phyloP scores from a whole-genome alignment of 1,140 invertebrate species.

The Drosophila tsacasi region DNA sequence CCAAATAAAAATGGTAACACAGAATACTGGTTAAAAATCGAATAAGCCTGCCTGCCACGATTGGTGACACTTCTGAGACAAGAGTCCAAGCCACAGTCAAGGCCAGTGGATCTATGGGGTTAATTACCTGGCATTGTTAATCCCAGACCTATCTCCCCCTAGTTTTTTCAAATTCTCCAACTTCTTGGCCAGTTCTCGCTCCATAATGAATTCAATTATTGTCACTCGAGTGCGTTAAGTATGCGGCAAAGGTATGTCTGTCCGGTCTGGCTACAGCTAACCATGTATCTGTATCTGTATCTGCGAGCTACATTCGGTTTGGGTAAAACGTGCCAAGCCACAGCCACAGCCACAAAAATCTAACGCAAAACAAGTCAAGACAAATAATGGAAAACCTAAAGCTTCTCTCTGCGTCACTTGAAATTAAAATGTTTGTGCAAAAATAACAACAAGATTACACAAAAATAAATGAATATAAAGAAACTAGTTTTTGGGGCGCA shows the following conservation, averaged over 20 bases:
- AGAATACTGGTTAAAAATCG: conserved; percentile 59
- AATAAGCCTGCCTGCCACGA: conserved; percentile 32
- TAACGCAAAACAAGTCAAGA: conserved; percentile 53
- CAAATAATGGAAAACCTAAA: conserved; percentile 40
- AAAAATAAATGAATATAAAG: conserved; percentile 38
- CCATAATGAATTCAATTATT: conserved; percentile 84
- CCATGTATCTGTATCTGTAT: conserved; percentile 53
- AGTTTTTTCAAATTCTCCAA: conserved; percentile 31
- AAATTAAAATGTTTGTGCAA: conserved; percentile 73
- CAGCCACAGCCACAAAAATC: conserved; percentile 19
- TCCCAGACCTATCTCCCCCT: conserved; percentile 60
- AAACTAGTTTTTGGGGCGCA: conserved; percentile 66
- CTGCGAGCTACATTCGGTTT: conserved; percentile 52
- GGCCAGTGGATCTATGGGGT: conserved; percentile 73
- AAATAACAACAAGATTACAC: conserved; percentile 37
- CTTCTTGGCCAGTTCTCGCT: conserved; percentile 29
- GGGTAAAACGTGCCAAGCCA: conserved; percentile 43
- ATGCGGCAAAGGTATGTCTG: conserved; percentile 68
- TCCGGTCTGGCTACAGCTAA: conserved; percentile 22
- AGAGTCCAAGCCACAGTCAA: conserved; percentile 40
- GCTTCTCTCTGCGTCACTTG: conserved; percentile 73
- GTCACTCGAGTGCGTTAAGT: conserved; percentile 83
- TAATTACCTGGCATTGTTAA: conserved; percentile 82
- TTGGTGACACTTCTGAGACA: conserved; percentile 8
- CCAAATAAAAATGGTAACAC: conserved; percentile 78